Evolutionary conservation across 2,888 invertebrate species (phyloP).

Genomic region (Thalpophila matura): DNA sequence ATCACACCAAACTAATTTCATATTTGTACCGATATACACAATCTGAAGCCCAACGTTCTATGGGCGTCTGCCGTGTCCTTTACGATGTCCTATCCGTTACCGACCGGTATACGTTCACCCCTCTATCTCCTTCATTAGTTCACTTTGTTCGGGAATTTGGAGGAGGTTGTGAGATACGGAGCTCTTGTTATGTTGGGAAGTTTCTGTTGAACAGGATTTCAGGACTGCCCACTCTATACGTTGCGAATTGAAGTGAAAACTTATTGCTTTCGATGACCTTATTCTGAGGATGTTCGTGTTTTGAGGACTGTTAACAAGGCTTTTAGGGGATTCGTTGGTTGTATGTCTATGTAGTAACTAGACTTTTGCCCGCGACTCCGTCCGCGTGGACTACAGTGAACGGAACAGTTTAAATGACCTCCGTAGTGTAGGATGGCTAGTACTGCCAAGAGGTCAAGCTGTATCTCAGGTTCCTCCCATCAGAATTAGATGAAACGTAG

Average conservation of each 20-base stretch:
- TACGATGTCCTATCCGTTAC: conserved; percentile 61
- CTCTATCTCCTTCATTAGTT: conserved; percentile 6
- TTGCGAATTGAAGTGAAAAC: conserved; percentile 65
- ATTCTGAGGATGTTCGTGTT: conserved; percentile 30
- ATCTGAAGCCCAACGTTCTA: too few species aligned
- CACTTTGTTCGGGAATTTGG: conserved; percentile 10
- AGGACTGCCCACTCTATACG: conserved; percentile 60
- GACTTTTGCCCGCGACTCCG: too few species aligned
- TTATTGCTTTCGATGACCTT: conserved; percentile 65
- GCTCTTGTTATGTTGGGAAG: conserved; percentile 64
- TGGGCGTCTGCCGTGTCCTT: too few species aligned
- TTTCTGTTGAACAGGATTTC: conserved; percentile 55
- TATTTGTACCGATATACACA: too few species aligned
- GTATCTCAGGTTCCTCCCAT: too few species aligned
- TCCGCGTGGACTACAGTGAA: too few species aligned
- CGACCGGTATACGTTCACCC: conserved; percentile 57
- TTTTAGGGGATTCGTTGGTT: background rate
- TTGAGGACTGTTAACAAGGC: conserved; percentile 13
- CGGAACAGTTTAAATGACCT: too few species aligned
- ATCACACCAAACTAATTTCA: too few species aligned
- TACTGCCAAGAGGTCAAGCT: too few species aligned
- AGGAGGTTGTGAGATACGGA: conserved; percentile 25
- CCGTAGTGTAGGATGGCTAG: too few species aligned
- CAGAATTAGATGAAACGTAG: too few species aligned
- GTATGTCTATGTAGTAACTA: too few species aligned